These are phyloP conservation scores for Hyles lineata DNA, from an alignment of 2,888 invertebrate genomes.

Conservation along the genomic window DNA sequence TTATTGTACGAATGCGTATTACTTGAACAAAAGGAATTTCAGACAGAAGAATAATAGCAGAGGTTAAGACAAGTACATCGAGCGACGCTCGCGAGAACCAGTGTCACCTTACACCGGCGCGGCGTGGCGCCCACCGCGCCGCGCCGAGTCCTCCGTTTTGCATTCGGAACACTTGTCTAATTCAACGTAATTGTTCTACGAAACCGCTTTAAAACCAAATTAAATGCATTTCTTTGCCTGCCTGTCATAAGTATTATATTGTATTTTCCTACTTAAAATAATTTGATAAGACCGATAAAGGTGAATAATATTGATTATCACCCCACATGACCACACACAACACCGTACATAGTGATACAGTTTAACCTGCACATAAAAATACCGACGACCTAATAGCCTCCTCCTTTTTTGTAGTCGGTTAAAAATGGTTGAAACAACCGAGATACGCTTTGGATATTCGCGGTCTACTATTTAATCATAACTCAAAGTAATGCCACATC, in stretches of 20 bases:
- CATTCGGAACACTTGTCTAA: slow-evolving; percentile 3
- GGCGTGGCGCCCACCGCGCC: background rate
- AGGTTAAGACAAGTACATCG: slow-evolving; percentile 6
- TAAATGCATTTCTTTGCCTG: background rate
- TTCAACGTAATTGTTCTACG: background rate
- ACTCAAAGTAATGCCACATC: no score
- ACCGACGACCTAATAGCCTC: no score
- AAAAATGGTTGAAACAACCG: no score
- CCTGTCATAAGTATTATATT: background rate
- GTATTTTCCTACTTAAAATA: background rate
- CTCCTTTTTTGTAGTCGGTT: no score
- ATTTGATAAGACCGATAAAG: no score
- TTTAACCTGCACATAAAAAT: no score
- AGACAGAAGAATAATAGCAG: background rate
- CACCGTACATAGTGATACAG: no score
- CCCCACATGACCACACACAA: no score
- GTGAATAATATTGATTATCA: no score
- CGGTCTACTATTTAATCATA: no score
- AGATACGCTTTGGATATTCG: no score
- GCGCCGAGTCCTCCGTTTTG: background rate
- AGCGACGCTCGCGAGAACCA: background rate
- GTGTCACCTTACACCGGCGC: background rate
- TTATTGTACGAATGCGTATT: background rate
- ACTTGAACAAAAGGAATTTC: background rate
- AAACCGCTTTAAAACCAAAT: background rate